These are phyloP conservation scores for Zosterops japonicus DNA, from an alignment of 2,113 vertebrate species.

Conservation along the genomic window DNA sequence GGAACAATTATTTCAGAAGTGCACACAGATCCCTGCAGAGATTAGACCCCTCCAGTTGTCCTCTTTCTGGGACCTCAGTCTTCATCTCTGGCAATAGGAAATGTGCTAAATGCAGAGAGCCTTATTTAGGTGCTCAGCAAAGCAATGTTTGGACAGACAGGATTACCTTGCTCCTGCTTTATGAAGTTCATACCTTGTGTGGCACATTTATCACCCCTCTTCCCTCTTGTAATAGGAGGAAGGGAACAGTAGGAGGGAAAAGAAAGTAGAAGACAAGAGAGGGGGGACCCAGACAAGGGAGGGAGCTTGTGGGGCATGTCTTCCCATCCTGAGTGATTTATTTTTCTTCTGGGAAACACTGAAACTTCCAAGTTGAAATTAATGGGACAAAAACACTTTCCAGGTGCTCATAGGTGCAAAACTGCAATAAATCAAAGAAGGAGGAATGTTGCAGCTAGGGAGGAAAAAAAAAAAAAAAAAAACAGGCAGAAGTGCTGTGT, in stretches of 20 bases:
- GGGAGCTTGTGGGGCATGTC: background rate
- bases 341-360: constrained; percentile 20
- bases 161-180: background rate
- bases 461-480: background rate
- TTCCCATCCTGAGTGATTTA: constrained; percentile 18
- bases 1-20: background rate
- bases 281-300: background rate
- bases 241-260: constrained; percentile 40
- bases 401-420: constrained; percentile 45
- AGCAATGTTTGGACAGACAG: background rate
- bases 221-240: background rate
- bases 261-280: background rate
- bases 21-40: background rate
- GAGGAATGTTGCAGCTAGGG: background rate
- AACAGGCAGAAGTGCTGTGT: background rate
- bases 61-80: background rate
- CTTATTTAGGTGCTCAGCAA: background rate
- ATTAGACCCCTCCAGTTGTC: background rate
- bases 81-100: background rate
- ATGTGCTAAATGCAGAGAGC: background rate
- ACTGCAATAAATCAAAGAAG: constrained; percentile 30
- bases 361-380: constrained; percentile 47
- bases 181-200: background rate
- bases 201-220: background rate
- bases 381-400: constrained; percentile 50